Conservation (phyloP, 2,888 invertebrate genomes). For the Magallana nippona region DNA sequence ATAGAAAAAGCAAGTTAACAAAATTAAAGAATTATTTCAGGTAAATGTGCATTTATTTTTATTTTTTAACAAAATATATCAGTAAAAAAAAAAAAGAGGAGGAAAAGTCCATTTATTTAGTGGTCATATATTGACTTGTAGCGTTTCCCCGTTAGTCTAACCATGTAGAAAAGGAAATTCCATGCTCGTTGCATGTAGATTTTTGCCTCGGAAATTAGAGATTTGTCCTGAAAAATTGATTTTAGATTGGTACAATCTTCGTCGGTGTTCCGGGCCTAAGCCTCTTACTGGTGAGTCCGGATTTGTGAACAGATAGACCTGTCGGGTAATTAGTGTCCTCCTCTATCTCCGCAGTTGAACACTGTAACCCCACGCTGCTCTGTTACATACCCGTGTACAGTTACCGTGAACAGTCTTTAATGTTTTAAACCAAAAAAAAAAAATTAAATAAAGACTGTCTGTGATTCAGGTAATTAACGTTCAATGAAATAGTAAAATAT, state of each 20-base stretch:
- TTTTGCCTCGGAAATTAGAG: slow-evolving; percentile 18
- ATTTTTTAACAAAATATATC: background rate
- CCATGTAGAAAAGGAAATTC: no score
- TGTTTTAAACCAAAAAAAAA: background rate
- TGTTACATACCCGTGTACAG: no score
- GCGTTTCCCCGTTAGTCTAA: no score
- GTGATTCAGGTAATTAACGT: no score
- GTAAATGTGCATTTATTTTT: no score
- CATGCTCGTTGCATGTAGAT: background rate
- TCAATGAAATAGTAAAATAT: no score
- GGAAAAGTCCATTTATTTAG: no score
- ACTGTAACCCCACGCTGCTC: no score
- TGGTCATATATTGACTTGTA: background rate
- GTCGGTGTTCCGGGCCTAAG: background rate
- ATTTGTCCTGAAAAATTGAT: slow-evolving; percentile 31
- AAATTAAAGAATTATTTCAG: no score
- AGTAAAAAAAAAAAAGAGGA: no score
- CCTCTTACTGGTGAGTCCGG: slow-evolving; percentile 17
- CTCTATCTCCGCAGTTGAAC: background rate
- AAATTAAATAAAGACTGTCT: background rate
- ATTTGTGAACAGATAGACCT: slow-evolving; percentile 29
- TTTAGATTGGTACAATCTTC: slow-evolving; percentile 26
- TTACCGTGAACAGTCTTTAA: background rate
- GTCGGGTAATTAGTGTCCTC: slow-evolving; percentile 9
- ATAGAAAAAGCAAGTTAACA: no score